A percentile compares a stretch with the other conserved stretches of the same genome.
These are phyloP conservation scores for Drosophila ustulata DNA, from an alignment of 2,888 invertebrate genomes.

Conservation along the genomic window DNA sequence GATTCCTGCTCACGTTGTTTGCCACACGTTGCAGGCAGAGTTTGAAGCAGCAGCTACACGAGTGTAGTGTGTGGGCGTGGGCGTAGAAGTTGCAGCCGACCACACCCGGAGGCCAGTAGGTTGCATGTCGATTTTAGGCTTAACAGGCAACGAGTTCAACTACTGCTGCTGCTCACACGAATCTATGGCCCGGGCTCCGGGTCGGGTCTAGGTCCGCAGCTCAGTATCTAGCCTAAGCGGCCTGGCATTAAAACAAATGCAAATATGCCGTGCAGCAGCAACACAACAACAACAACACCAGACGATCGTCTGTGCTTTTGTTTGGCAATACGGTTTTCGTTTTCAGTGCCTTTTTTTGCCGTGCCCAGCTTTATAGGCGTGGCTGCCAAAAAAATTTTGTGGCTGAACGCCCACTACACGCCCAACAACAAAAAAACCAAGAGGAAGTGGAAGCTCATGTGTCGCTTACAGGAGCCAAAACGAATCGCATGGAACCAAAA, in stretches of 20 bases:
- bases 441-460: constrained; percentile 33
- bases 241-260: constrained; percentile 71
- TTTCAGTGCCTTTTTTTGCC: constrained; percentile 1
- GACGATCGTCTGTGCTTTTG: constrained; percentile 62
- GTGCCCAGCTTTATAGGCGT: constrained; percentile 27
- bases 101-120: constrained; percentile 64
- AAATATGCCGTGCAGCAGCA: constrained; percentile 62
- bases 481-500: constrained; percentile 6
- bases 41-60: not conserved
- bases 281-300: constrained; percentile 38
- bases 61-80: constrained; percentile 51
- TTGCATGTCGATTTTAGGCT: constrained; percentile 77
- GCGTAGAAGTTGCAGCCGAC: constrained; percentile 36
- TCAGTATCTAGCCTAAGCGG: constrained; percentile 52
- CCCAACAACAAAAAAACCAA: constrained; percentile 1
- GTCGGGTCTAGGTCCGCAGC: constrained; percentile 7
- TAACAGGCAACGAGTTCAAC: constrained; percentile 68
- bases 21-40: not conserved
- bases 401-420: constrained; percentile 21
- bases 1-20: constrained; percentile 38
- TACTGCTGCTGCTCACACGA: constrained; percentile 46
- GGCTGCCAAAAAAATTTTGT: constrained; percentile 47
- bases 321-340: constrained; percentile 29
- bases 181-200: not conserved
- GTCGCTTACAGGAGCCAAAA: constrained; percentile 41